Evolutionary conservation across 1,140 invertebrate genomes (phyloP), one percentile per base, ranked within the genome.

Genomic region (Drosophila tsacasi): DNA sequence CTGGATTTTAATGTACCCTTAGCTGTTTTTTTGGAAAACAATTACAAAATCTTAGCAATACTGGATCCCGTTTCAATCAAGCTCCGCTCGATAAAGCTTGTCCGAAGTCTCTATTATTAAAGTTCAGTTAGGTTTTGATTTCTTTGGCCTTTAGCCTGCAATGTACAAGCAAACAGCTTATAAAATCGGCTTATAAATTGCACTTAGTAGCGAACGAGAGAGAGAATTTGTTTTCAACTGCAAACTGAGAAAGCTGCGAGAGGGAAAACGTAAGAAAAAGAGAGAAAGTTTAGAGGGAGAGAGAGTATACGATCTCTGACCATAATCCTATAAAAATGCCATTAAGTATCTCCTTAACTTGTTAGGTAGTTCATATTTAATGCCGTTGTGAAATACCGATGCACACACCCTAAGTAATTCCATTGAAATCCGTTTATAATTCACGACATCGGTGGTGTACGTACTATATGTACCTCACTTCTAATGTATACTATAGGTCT

Each of bases 361-460:
- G 13, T 15, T 8, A 32, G 19, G 7, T 54, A 54, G 8, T 23
- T 10, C 9, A 32, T 15, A 37, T 54, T 35, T 54, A 35, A 54
- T 54, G 19, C 12, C n/a, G 6, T 54, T 35, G 27, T 35, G 12
- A 54, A 54, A 54, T 54, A 21, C 27, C 25, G 15, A 21, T 21
- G 13, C 17, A 35, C 50, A 21, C 30, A 32, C 19, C 50, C n/a
- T 10, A 39, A 55, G 21, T 37, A 23, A 37, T 55, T 55, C 54
- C 54, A 55, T 37, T 37, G 35, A 55, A 55, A 55, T 39, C 54
- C 15, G 35, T 57, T 57, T 35, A 19, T 30, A 30, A 40, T 40
- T 50, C 23, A 47, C 21, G 5, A 10, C 19, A 15, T 3, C 30
- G 5, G 12, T 54, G 52, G 32, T 55, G 19, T 21, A 25, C 32